A percentile compares a stretch with the other conserved stretches of the same genome.
phyloP scores from a whole-genome alignment of 2,888 invertebrate species.

The Drosophila siamana region DNA sequence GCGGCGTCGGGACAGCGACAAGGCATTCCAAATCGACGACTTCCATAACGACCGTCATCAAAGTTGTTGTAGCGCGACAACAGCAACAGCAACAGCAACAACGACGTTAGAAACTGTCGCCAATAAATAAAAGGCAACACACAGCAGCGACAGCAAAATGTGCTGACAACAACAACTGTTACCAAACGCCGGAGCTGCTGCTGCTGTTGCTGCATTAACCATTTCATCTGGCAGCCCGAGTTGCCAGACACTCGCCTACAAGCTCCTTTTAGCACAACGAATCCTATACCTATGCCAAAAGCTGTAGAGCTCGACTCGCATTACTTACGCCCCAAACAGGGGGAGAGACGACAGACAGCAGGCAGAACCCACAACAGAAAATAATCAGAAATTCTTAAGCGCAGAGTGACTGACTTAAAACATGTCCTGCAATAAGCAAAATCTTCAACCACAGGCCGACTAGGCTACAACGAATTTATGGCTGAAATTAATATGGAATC shows the following conservation, averaged over 20 bases:
- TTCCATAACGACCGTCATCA: slow-evolving; percentile 76
- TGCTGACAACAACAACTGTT: slow-evolving; percentile 73
- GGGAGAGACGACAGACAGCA: not conserved
- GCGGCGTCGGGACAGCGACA: slow-evolving; percentile 29
- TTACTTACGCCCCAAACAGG: slow-evolving; percentile 5
- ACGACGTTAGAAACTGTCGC: slow-evolving; percentile 60
- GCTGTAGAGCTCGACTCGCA: not conserved
- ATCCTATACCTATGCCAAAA: slow-evolving; percentile 40
- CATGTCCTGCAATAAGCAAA: slow-evolving; percentile 23
- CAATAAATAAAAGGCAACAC: slow-evolving; percentile 65
- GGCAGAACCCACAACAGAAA: slow-evolving; percentile 35
- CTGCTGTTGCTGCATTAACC: slow-evolving; percentile 53
- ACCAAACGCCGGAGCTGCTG: slow-evolving; percentile 36
- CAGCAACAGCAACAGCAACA: slow-evolving; percentile 26
- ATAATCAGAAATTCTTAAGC: slow-evolving; percentile 20
- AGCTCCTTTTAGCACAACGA: slow-evolving; percentile 38
- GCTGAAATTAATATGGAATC: not conserved
- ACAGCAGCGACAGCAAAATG: slow-evolving; percentile 54
- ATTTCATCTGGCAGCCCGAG: slow-evolving; percentile 52
- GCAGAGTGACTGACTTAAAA: slow-evolving; percentile 19
- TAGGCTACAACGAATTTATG: not conserved
- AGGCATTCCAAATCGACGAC: slow-evolving; percentile 71
- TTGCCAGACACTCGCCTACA: slow-evolving; percentile 34
- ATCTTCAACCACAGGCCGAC: not conserved
- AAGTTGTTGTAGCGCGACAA: slow-evolving; percentile 63